These are phyloP conservation scores for Mesorhabditis belari DNA, from an alignment of 2,888 invertebrate genomes.

Conservation along the genomic window DNA sequence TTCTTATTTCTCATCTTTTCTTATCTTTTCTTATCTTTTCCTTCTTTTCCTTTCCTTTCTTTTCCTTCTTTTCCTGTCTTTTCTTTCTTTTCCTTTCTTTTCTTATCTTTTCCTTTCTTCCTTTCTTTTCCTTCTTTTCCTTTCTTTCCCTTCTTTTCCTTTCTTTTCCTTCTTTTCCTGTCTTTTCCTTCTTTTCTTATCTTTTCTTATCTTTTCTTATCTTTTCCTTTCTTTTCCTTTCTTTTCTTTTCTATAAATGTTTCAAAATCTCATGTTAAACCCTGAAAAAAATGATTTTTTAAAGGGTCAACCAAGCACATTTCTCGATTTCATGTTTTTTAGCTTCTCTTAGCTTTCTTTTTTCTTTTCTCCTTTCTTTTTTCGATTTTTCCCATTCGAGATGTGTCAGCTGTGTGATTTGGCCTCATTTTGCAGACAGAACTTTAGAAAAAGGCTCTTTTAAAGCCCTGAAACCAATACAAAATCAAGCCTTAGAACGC, in stretches of 20 bases:
- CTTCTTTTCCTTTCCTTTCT: too few species aligned
- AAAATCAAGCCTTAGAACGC: too few species aligned
- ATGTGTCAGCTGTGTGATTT: too few species aligned
- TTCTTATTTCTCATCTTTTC: too few species aligned
- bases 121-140: slow-evolving; percentile 3
- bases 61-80: neutral
- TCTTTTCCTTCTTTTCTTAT: neutral
- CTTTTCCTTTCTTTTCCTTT: neutral
- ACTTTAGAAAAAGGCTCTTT: too few species aligned
- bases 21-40: too few species aligned
- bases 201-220: slow-evolving; percentile 2
- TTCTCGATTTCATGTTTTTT: slow-evolving; percentile 2
- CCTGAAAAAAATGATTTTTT: neutral
- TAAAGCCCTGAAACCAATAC: too few species aligned
- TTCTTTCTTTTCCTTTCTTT: neutral
- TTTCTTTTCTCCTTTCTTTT: slow-evolving; percentile 3
- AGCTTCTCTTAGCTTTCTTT: neutral
- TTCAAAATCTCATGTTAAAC: neutral
- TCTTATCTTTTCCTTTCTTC: slow-evolving; percentile 5
- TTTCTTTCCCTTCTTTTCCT: neutral
- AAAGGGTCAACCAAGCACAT: slow-evolving; percentile 1
- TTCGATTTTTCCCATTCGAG: neutral
- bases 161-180: too few species aligned
- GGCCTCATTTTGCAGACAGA: too few species aligned
- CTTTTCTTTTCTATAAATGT: slow-evolving; percentile 3